Evolutionary conservation across 2,113 vertebrate species (phyloP).

Genomic region (Oryzias melastigma): DNA sequence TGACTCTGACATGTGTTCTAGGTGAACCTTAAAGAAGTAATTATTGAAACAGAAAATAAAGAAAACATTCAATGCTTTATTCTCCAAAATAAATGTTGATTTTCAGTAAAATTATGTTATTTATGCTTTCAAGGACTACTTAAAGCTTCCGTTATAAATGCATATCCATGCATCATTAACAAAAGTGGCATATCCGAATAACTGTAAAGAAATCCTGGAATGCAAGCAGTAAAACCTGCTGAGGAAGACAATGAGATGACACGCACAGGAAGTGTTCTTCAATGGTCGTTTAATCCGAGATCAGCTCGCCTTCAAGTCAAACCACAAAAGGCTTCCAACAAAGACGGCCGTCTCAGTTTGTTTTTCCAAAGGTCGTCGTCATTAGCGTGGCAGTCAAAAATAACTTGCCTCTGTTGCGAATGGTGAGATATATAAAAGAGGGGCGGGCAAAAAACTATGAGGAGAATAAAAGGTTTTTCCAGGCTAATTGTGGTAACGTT

Average conservation of each 20-base stretch:
- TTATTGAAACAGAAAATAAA: too few species aligned
- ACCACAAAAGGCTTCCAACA: conserved; percentile 29
- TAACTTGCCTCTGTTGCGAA: conserved; percentile 38
- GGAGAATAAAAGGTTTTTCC: conserved; percentile 31
- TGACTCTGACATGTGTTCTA: too few species aligned
- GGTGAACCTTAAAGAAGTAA: too few species aligned
- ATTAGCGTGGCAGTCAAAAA: conserved; percentile 37
- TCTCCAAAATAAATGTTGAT: background rate
- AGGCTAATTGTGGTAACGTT: conserved; percentile 45
- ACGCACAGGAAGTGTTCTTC: conserved; percentile 8
- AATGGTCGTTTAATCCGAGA: conserved; percentile 23
- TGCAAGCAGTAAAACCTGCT: conserved; percentile 21
- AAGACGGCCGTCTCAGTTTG: conserved; percentile 25
- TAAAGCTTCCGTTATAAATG: too few species aligned
- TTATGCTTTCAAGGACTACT: conserved; percentile 4
- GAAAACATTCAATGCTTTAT: too few species aligned
- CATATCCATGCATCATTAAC: conserved; percentile 7
- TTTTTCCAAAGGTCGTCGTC: conserved; percentile 29
- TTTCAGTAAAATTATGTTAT: background rate
- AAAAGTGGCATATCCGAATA: background rate
- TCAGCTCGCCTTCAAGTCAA: conserved; percentile 30
- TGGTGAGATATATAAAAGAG: background rate
- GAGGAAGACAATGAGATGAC: conserved; percentile 11
- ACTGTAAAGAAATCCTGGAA: conserved; percentile 15
- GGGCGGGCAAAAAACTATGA: too few species aligned